phyloP scores from a whole-genome alignment of 2,888 invertebrate species.

The Platerodrilus igneus region DNA sequence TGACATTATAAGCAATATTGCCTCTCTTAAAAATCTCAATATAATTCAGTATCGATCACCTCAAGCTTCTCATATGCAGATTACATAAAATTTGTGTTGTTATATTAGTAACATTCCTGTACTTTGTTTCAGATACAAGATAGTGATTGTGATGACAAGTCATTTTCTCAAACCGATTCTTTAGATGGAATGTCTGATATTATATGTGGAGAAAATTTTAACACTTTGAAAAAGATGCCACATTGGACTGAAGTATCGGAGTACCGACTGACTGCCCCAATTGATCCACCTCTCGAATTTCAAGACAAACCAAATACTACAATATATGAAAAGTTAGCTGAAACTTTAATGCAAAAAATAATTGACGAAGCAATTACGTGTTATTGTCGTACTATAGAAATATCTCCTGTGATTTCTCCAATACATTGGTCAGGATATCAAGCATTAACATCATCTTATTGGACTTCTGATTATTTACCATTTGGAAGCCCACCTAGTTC shows the following conservation, averaged over 20 bases:
- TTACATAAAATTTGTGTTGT: conserved; percentile 6
- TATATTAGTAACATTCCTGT: conserved; percentile 11
- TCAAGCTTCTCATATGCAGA: too few species aligned
- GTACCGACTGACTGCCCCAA: conserved; percentile 59
- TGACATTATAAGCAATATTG: too few species aligned
- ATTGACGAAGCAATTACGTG: conserved; percentile 44
- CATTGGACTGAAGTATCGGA: conserved; percentile 50
- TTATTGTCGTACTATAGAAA: conserved; percentile 18
- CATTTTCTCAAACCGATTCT: conserved; percentile 73
- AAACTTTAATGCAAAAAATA: conserved; percentile 48
- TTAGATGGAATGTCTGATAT: conserved; percentile 69
- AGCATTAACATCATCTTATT: conserved; percentile 43
- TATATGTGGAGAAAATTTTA: conserved; percentile 78
- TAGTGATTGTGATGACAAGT: conserved; percentile 75
- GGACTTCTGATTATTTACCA: conserved; percentile 57
- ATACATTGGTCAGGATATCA: conserved; percentile 15
- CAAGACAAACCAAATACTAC: conserved; percentile 58
- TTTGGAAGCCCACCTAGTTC: conserved; percentile 63
- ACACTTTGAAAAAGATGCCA: conserved; percentile 76
- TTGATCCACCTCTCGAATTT: conserved; percentile 82
- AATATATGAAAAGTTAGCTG: conserved; percentile 47
- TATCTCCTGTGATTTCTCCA: conserved; percentile 2
- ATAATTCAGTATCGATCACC: too few species aligned
- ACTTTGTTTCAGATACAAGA: conserved; percentile 64
- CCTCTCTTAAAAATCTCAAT: too few species aligned